Base-by-base conservation (phyloP, 2,888 invertebrate genomes). In the Spisula subtruncata region DNA sequence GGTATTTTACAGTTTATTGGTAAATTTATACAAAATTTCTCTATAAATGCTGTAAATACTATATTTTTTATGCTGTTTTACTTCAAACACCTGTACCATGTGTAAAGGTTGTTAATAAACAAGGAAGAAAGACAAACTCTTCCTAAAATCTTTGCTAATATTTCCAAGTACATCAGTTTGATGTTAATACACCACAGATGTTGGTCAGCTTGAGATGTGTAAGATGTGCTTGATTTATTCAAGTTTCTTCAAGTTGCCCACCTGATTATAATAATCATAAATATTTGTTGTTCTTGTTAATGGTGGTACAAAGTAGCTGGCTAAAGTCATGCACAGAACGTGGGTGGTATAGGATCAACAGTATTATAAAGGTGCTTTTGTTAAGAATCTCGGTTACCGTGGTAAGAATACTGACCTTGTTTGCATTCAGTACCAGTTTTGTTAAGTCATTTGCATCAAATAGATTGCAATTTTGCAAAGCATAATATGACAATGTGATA, bases 221-320 rank as follows among this genome's bases (percentile, higher is more conserved):
- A n/a, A 6, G 60, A 66, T 66, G 25, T 66, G 60, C 25, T 66
- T 66, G 60, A 66, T 66, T 66, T 66, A 66, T 66, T 66, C 25
- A 25, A 66, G 60, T 66, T 66, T n/a, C n/a, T n/a, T 41, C 25
- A 66, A 51, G 60, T n/a, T 66, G n/a, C 60, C 60, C 60, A 66
- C 60, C n/a, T 66, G 60, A 66, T 66, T 25, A 66, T 25, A 25
- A 25, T 66, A 25, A 66, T 66, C 60, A 66, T 66, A 66, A n/a
- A 66, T 66, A 66, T 66, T 66, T 66, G 60, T 66, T 66, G 25
- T 66, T 66, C 25, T 66, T 66, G 25, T 25, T 66, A 66, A 66
- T 66, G 60, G 60, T 25, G 25, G 25, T 66, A 66, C n/a, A n/a
- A n/a, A 8, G 60, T n/a, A 25, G 60, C 12, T 66, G 60, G 41